phyloP scores from a whole-genome alignment of 2,888 invertebrate species.

The Heliconius ethilla region DNA sequence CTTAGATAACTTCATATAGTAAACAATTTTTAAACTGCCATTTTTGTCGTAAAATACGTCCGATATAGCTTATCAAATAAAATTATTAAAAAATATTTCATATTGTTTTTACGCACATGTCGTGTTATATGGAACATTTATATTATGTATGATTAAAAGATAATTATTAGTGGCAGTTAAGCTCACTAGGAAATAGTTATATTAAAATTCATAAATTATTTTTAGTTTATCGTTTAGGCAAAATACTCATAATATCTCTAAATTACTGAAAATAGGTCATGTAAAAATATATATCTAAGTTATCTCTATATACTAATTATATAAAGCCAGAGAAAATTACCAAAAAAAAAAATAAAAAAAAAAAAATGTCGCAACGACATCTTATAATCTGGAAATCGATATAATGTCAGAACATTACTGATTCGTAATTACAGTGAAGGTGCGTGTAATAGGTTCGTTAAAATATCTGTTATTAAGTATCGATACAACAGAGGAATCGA shows the following conservation, averaged over 20 bases:
- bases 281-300: too few species aligned
- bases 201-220: not conserved
- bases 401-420: slow-evolving; percentile 19
- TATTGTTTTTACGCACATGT: not conserved
- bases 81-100: not conserved
- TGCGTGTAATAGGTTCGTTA: slow-evolving; percentile 21
- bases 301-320: not conserved
- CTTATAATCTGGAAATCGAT: slow-evolving; percentile 14
- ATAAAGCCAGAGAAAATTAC: not conserved
- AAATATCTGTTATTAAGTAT: slow-evolving; percentile 15
- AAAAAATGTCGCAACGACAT: not conserved
- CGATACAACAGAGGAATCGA: slow-evolving; percentile 8
- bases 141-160: not conserved
- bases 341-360: not conserved
- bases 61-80: slow-evolving; percentile 7
- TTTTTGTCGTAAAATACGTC: not conserved
- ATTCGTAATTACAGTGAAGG: slow-evolving; percentile 22
- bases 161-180: not conserved
- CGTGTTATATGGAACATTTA: too few species aligned
- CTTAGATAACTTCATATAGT: not conserved
- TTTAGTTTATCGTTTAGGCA: not conserved
- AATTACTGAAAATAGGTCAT: not conserved
- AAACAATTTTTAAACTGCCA: not conserved
- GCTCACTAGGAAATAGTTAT: not conserved
- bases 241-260: not conserved